Percentiles rank a stretch among this genome's conserved stretches.
These are phyloP conservation scores for Pilophorus perplexus DNA, from an alignment of 2,888 invertebrate species.

Conservation along the genomic window DNA sequence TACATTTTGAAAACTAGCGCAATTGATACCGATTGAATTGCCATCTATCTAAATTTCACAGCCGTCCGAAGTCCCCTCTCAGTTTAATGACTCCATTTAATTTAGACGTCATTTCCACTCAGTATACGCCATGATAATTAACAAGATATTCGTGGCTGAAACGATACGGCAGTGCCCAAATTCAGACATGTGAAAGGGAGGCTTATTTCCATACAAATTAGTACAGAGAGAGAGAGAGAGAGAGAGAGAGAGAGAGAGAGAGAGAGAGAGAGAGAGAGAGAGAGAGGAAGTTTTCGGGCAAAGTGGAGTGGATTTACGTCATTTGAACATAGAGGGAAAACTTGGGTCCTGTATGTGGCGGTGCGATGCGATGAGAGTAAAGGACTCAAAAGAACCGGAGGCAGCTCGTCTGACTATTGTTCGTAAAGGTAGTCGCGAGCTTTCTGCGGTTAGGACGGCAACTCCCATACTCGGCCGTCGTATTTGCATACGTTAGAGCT, in stretches of 20 bases:
- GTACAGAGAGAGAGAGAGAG: too few species aligned
- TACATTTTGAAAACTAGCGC: too few species aligned
- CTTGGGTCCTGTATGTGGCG: background rate
- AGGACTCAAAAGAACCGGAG: background rate
- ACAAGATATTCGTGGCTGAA: background rate
- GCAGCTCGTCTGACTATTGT: background rate
- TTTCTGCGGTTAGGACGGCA: background rate
- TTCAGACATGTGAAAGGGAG: background rate
- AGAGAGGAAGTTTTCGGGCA: background rate
- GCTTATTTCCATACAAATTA: constrained; percentile 20
- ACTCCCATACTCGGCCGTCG: background rate
- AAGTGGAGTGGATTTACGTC: background rate
- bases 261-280: too few species aligned
- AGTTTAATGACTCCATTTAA: too few species aligned
- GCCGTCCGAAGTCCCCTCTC: too few species aligned
- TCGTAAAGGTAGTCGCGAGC: background rate
- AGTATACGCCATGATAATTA: background rate
- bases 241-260: too few species aligned
- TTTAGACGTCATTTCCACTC: too few species aligned
- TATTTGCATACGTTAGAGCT: constrained; percentile 21
- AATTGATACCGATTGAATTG: too few species aligned
- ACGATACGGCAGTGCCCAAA: background rate
- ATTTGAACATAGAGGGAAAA: background rate
- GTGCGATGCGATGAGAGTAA: background rate
- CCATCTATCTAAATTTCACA: too few species aligned